A percentile compares a stretch with the other conserved stretches of the same genome.
Conservation (phyloP, 2,888 invertebrate genomes). For the Apeira syringaria region DNA sequence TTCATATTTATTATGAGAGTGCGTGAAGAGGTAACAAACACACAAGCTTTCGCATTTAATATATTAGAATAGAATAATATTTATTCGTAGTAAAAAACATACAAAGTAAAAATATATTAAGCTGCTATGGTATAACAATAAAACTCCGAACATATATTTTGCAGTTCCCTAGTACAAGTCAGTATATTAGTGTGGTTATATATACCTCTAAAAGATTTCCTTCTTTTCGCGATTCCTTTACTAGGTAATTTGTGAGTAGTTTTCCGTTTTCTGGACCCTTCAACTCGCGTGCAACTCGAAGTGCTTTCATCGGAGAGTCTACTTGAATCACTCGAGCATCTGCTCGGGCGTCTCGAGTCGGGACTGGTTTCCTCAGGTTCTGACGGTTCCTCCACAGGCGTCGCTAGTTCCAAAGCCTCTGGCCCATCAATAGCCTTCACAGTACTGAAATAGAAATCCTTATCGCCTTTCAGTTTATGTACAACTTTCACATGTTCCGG, state of each 20-base stretch:
- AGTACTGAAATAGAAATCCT: conserved; percentile 76
- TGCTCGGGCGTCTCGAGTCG: conserved; percentile 65
- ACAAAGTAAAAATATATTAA: too few relatives aligned
- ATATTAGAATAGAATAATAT: too few relatives aligned
- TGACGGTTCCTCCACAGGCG: conserved; percentile 46
- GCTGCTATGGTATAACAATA: too few relatives aligned
- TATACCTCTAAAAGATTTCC: conserved; percentile 50
- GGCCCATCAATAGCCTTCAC: conserved; percentile 68
- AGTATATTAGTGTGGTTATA: too few relatives aligned
- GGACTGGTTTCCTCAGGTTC: conserved; percentile 56
- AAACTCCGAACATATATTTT: too few relatives aligned
- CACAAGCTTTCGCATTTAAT: too few relatives aligned
- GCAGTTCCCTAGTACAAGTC: too few relatives aligned
- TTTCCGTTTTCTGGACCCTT: conserved; percentile 65
- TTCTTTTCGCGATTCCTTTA: conserved; percentile 32
- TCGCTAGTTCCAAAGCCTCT: conserved; percentile 63
- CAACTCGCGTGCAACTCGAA: conserved; percentile 59
- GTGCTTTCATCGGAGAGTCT: conserved; percentile 74
- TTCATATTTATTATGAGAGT: too few relatives aligned
- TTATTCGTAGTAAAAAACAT: too few relatives aligned
- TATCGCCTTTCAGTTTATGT: conserved; percentile 84
- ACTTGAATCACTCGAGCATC: conserved; percentile 75
- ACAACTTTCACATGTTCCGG: conserved; percentile 85
- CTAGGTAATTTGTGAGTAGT: conserved; percentile 36
- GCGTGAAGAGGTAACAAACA: too few relatives aligned